Base-by-base conservation (phyloP, 1,140 invertebrate genomes). In the Catajapyx aquilonaris region DNA sequence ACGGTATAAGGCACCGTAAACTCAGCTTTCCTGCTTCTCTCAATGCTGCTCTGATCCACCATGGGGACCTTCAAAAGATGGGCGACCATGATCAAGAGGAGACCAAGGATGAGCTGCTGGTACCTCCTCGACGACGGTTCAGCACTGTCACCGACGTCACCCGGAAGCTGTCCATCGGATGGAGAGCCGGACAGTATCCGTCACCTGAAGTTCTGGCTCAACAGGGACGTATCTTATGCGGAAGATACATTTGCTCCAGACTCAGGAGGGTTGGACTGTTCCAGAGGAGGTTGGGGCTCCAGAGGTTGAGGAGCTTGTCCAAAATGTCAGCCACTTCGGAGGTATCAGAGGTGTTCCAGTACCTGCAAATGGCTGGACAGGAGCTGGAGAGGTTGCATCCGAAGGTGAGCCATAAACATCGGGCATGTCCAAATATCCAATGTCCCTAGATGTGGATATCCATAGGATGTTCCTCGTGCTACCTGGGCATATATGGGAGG, bases 81-180 rank as follows among this genome's bases (percentile, higher is more conserved):
- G n/a, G n/a, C n/a, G n/a, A n/a, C n/a, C n/a, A n/a, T n/a, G 43
- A 45, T 7, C 47, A 44, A 3, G 45, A 41, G 31, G 34, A 49
- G 3, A 45, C 48, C 23, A 37, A 48, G 30, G 35, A 10, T 31
- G 23, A 16, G 33, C 19, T 20, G 32, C 33, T 37, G 39, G 38
- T 20, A n/a, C 25, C 52, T 1, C 61, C 63, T 0, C 52, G 65
- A 15, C 55, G 74, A 30, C 53, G 72, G 25, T 64, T 76, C 32
- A 75, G 71, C 48, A 76, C 75, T 46, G 73, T 77, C 7, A 68
- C 73, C 44, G 73, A 74, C 49, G 71, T 77, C 1, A 62, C 67
- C 2, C 52, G 74, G 22, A 76, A 76, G 46, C 52, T 78, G 17
- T 76, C 72, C 13, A 65, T 67, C 61, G 3, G 61, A 64, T 48